These are phyloP conservation scores for Empidonax traillii DNA, from an alignment of 2,113 vertebrate species.

Conservation along the genomic window DNA sequence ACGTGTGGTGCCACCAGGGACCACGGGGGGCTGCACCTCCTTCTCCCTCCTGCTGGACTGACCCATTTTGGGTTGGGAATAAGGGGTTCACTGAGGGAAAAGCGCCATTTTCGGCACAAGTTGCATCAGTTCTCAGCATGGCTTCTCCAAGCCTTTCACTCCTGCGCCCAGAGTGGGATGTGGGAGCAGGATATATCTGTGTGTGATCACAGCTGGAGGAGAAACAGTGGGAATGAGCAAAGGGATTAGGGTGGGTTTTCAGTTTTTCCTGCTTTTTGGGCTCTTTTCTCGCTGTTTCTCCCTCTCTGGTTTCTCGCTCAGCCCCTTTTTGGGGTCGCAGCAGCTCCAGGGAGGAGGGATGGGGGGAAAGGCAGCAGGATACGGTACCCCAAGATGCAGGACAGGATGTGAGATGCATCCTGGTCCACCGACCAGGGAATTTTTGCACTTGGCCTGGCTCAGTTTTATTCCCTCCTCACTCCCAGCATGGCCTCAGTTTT, in stretches of 20 bases:
- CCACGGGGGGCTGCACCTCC: not conserved
- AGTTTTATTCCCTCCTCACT: not conserved
- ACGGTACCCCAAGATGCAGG: not conserved
- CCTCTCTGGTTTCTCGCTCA: not conserved
- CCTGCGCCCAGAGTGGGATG: fast-evolving
- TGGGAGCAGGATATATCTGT: fast-evolving
- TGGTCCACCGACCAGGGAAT: fast-evolving
- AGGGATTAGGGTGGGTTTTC: not conserved
- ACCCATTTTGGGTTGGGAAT: not conserved
- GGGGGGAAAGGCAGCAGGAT: not conserved
- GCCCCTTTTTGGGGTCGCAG: fast-evolving
- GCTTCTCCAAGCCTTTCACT: fast-evolving
- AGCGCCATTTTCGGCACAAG: fast-evolving
- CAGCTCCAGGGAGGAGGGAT: not conserved
- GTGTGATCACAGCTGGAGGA: fast-evolving
- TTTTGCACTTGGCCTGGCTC: not conserved
- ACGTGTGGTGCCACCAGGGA: fast-evolving
- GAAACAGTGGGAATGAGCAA: fast-evolving
- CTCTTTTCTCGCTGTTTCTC: not conserved
- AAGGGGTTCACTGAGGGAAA: fast-evolving
- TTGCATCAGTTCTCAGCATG: not conserved
- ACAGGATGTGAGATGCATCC: not conserved
- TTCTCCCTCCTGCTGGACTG: not conserved
- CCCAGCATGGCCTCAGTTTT: not conserved
- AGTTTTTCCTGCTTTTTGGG: not conserved